Evolutionary conservation across 2,113 vertebrate genomes (phyloP).

Genomic region (Scomber scombrus): DNA sequence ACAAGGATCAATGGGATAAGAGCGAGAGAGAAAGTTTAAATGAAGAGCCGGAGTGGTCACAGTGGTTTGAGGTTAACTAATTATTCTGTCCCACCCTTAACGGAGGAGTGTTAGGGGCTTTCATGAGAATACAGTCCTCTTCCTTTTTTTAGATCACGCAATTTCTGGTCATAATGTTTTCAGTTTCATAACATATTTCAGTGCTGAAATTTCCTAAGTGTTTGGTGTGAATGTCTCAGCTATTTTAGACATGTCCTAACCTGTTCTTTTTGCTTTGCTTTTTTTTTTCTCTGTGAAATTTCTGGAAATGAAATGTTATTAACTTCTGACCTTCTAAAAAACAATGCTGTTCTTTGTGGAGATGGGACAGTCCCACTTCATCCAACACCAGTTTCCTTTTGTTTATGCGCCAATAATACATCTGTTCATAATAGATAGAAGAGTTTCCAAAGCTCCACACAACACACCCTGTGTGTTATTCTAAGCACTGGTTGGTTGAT

Average conservation of each 20-base stretch:
- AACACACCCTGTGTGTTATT: constrained; percentile 65
- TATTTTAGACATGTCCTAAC: constrained; percentile 31
- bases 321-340: constrained; percentile 51
- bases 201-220: constrained; percentile 11
- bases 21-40: constrained; percentile 16
- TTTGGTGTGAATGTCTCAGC: constrained; percentile 7
- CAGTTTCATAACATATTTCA: neutral
- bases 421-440: constrained; percentile 56
- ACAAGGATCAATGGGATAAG: constrained; percentile 43
- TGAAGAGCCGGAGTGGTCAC: neutral
- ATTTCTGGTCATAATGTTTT: constrained; percentile 6
- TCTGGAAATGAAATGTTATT: constrained; percentile 39
- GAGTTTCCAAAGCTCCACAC: constrained; percentile 53
- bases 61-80: constrained; percentile 34
- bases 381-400: constrained; percentile 65
- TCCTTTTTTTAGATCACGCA: neutral
- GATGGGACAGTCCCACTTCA: constrained; percentile 38
- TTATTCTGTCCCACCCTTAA: constrained; percentile 15
- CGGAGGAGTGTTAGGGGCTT: constrained; percentile 8
- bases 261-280: constrained; percentile 11
- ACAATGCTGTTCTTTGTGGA: constrained; percentile 48
- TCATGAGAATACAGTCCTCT: constrained; percentile 6
- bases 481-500: constrained; percentile 33
- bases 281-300: constrained; percentile 19
- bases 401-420: constrained; percentile 66